Base-by-base conservation (phyloP, 2,797 vertebrate species). In the Rhinogobio ventralis region DNA sequence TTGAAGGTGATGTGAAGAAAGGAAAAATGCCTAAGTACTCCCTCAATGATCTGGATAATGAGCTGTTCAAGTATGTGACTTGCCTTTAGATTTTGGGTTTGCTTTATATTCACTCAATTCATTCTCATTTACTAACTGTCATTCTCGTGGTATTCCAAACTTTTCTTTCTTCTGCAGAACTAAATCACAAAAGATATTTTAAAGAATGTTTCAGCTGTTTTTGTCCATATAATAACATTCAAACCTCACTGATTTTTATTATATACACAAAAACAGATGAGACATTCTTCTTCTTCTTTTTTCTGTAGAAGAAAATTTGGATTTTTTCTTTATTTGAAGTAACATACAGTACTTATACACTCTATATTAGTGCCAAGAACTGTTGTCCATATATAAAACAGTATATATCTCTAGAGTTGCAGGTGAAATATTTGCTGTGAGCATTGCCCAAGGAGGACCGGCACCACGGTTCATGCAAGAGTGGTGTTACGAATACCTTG, bases 401-500 rank as follows among this genome's bases (percentile, higher is more conserved):
- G 30, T 71, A 69, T 51, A 36, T 60, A n/a, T 82, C 2, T 82
- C n/a, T 72, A 73, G 67, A 71, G 33, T 57, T 73, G 80, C 68
- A 72, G 80, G 80, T 73, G 53, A 82, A 82, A 82, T 82, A 81
- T 69, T 82, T 74, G 51, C 81, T 72, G 81, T 82, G 71, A 73
- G 80, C 68, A 82, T 82, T 57, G 67, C 80, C 20, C 80, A 81
- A 57, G 79, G 66, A 82, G 67, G 81, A 64, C 49, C 69, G 5
- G 30, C 69, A 49, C 36, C 51, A 36, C 15, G 14, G 49, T 74
- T 82, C 64, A 64, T 83, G 55, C 69, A 83, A 57, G 66, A 81
- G 13, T 81, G 46, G 79, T 81, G 60, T 53, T 81, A 55, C 20
- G 66, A 80, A 36, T 80, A 81, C 79, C 79, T 71, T 69, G 79